Conservation (phyloP, 2,888 invertebrate genomes). For the Hanleya hanleyi region DNA sequence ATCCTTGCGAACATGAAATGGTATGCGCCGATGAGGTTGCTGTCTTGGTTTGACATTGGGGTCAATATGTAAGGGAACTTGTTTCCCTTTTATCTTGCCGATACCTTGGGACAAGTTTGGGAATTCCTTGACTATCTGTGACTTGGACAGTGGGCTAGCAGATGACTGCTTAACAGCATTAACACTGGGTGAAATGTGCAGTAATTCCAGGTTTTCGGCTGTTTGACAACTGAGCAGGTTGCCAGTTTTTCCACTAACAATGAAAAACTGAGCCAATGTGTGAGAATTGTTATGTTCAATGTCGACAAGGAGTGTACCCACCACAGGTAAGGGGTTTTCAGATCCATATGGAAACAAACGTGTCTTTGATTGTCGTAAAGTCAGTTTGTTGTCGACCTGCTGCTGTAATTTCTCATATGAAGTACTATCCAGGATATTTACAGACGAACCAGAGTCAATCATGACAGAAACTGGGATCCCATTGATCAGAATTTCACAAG, state of each 20-base stretch:
- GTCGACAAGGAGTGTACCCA: background rate
- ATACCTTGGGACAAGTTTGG: constrained; percentile 12
- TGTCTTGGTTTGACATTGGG: constrained; percentile 26
- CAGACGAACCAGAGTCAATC: constrained; percentile 12
- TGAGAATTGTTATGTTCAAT: background rate
- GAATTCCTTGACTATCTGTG: background rate
- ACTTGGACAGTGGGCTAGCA: too few relatives aligned
- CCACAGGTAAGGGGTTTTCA: background rate
- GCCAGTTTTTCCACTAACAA: background rate
- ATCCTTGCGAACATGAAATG: constrained; percentile 32
- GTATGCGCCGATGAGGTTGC: constrained; percentile 21
- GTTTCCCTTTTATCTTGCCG: constrained; percentile 28
- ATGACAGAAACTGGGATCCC: background rate
- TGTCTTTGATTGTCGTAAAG: background rate
- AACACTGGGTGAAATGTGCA: background rate
- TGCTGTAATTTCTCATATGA: too few relatives aligned
- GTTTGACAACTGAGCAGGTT: background rate
- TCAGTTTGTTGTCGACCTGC: background rate
- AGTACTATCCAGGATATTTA: constrained; percentile 14
- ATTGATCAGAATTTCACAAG: background rate
- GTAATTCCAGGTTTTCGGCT: background rate
- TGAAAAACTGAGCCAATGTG: background rate
- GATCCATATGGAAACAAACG: constrained; percentile 8
- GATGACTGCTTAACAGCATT: too few relatives aligned
- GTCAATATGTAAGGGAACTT: constrained; percentile 33